Conservation (phyloP, 1,140 invertebrate species). For the Cataglyphis hispanica region DNA sequence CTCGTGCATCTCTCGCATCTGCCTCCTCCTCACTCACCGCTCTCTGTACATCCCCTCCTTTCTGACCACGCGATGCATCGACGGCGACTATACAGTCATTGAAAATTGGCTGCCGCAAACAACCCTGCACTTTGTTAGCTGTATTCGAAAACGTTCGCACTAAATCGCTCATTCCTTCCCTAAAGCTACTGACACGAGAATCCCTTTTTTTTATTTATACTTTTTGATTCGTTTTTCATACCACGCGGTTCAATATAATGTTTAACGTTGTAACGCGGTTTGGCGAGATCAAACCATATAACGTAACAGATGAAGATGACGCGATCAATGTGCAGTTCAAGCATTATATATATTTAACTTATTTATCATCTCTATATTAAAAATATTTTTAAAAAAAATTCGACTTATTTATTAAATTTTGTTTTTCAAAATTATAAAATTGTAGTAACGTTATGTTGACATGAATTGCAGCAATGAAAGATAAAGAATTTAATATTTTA, state of each 20-base stretch:
- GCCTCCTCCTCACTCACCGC: not conserved
- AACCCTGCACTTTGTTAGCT: constrained; percentile 55
- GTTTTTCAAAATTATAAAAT: not conserved
- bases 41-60: not conserved
- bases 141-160: constrained; percentile 33
- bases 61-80: constrained; percentile 20
- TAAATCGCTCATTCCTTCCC: constrained; percentile 34
- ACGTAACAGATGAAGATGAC: not conserved
- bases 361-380: not conserved
- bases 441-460: not conserved
- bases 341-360: not conserved
- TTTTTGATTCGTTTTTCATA: constrained; percentile 1
- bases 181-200: constrained; percentile 20
- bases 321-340: not conserved
- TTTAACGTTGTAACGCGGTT: not conserved
- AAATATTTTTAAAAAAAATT: not conserved
- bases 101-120: constrained; percentile 57
- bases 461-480: not conserved
- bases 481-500: not conserved
- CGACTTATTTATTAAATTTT: not conserved
- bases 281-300: not conserved
- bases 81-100: constrained; percentile 55
- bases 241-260: not conserved
- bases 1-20: constrained; percentile 42
- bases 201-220: constrained; percentile 18